Conservation (phyloP, 2,888 invertebrate species). For the Acanthosoma haemorrhoidale region DNA sequence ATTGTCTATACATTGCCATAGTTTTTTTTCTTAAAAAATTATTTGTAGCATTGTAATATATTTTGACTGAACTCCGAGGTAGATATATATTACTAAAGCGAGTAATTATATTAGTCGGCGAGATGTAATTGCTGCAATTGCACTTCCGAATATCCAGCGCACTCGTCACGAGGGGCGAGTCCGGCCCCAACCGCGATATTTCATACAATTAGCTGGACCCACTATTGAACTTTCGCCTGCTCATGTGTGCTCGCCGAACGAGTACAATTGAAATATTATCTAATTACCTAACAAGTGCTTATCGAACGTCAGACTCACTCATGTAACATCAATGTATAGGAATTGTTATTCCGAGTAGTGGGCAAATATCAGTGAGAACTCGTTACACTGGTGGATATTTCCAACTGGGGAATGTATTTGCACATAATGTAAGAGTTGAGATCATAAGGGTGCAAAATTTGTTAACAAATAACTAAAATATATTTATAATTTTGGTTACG, state of each 20-base stretch:
- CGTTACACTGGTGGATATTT: neutral
- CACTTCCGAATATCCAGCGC: neutral
- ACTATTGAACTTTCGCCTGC: neutral
- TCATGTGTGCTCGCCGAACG: neutral
- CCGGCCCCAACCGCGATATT: neutral
- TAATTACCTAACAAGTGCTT: neutral
- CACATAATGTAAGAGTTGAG: too few relatives aligned
- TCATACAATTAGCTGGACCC: neutral
- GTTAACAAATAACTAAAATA: too few relatives aligned
- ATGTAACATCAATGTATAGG: neutral
- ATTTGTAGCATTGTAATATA: too few relatives aligned
- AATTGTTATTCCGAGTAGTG: neutral
- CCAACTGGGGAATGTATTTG: neutral
- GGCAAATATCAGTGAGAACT: neutral
- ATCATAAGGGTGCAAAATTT: too few relatives aligned
- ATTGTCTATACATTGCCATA: too few relatives aligned
- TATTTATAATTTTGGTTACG: too few relatives aligned
- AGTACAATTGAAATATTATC: slow-evolving; percentile 12
- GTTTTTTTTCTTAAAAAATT: too few relatives aligned
- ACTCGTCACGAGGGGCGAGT: too few relatives aligned
- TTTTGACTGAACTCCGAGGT: too few relatives aligned
- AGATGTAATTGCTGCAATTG: neutral
- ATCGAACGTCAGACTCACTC: neutral
- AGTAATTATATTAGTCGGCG: too few relatives aligned
- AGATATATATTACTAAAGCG: too few relatives aligned